These are phyloP conservation scores for Acanthoscelides obtectus DNA, from an alignment of 2,888 invertebrate genomes.

Conservation along the genomic window DNA sequence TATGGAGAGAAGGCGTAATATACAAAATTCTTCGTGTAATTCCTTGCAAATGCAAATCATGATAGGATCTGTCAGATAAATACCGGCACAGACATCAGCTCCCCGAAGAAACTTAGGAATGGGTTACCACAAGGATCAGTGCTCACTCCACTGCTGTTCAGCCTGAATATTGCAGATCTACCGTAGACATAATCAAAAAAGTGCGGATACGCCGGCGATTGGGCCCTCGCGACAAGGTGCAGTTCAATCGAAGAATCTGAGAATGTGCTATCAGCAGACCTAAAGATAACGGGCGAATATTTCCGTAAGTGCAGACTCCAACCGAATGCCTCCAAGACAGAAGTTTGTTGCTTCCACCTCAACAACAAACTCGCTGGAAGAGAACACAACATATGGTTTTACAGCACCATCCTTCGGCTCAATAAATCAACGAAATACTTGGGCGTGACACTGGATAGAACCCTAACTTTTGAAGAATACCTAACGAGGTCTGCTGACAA, in stretches of 20 bases:
- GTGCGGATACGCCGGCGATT: conserved; percentile 12
- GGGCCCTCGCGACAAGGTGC: conserved; percentile 11
- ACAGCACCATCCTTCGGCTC: background rate
- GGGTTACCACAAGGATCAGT: no score
- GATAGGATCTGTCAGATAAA: conserved; percentile 4
- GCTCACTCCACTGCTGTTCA: conserved; percentile 13
- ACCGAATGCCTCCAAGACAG: conserved; percentile 11
- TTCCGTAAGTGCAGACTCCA: conserved; percentile 9
- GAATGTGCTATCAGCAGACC: conserved; percentile 8
- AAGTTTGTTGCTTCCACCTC: conserved; percentile 8
- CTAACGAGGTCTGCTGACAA: conserved; percentile 18
- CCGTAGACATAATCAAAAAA: conserved; percentile 16
- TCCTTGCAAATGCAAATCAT: conserved; percentile 12
- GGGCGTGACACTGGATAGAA: conserved; percentile 19
- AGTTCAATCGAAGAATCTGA: conserved; percentile 5
- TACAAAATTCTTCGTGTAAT: conserved; percentile 10
- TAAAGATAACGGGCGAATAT: conserved; percentile 8
- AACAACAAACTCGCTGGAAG: conserved; percentile 9
- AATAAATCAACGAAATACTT: conserved; percentile 18
- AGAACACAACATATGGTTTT: conserved; percentile 3
- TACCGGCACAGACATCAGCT: conserved; percentile 4
- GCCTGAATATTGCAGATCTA: conserved; percentile 17
- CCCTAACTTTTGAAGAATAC: conserved; percentile 18
- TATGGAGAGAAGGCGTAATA: conserved; percentile 17
- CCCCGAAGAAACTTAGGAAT: no score